phyloP scores from a whole-genome alignment of 2,113 vertebrate genomes.

The Xenotilapia leptura region DNA sequence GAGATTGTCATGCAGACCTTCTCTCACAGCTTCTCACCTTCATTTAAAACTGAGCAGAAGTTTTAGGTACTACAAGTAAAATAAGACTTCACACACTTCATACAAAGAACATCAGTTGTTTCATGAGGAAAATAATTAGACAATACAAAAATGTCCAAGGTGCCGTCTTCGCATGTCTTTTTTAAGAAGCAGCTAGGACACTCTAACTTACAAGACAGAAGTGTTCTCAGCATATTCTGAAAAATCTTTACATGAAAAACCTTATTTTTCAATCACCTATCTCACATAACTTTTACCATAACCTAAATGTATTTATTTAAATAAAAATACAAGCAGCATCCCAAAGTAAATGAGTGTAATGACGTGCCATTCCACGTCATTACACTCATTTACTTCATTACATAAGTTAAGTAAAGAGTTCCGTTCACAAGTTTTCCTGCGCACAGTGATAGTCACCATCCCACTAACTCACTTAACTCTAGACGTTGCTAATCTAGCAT shows the following conservation, averaged over 20 bases:
- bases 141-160: background rate
- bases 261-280: background rate
- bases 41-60: background rate
- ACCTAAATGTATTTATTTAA: background rate
- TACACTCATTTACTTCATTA: background rate
- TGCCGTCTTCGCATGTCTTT: background rate
- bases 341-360: background rate
- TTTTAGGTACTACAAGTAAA: background rate
- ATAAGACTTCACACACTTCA: background rate
- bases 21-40: background rate
- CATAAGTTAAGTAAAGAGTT: background rate
- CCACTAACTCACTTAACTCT: background rate
- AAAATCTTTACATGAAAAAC: background rate
- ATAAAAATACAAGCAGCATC: background rate
- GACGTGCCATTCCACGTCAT: accelerated
- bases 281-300: background rate
- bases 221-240: background rate
- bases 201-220: background rate
- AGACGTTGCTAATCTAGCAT: background rate
- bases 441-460: background rate
- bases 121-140: background rate
- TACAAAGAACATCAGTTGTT: background rate
- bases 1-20: background rate
- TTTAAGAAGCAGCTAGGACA: background rate
- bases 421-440: background rate